Percentiles rank a stretch among this genome's conserved stretches.
Evolutionary conservation across 2,797 vertebrate genomes (phyloP).

Genomic region (Holocentrus rufus): DNA sequence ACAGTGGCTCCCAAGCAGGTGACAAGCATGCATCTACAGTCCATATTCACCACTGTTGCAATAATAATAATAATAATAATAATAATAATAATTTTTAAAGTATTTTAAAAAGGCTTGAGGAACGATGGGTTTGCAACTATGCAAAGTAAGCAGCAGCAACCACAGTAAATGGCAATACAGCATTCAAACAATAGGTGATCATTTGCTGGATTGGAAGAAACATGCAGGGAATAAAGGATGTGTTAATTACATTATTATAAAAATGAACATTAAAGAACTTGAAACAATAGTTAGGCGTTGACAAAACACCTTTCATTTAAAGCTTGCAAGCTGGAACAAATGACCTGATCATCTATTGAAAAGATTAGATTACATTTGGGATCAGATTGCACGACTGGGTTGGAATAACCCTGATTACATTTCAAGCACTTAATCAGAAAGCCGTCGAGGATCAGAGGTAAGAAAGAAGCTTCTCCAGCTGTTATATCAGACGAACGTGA

Average conservation of each 20-base stretch:
- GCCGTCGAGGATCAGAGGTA: neutral
- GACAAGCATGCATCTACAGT: constrained; percentile 50
- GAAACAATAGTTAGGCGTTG: constrained; percentile 20
- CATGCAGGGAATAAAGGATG: neutral
- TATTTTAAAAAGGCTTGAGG: too few species aligned
- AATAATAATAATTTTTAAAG: constrained; percentile 55
- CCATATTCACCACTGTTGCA: constrained; percentile 37
- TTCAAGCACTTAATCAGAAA: constrained; percentile 4
- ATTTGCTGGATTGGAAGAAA: too few species aligned
- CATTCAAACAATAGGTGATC: too few species aligned
- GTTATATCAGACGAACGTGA: neutral
- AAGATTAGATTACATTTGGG: constrained; percentile 26
- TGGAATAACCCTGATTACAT: neutral
- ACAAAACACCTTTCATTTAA: constrained; percentile 5
- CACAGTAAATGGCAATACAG: too few species aligned
- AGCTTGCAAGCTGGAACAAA: neutral
- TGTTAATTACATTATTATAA: neutral
- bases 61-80: too few species aligned
- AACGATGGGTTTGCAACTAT: too few species aligned
- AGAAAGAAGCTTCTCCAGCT: too few species aligned
- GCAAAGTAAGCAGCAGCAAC: too few species aligned
- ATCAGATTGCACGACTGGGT: constrained; percentile 25
- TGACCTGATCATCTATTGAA: neutral
- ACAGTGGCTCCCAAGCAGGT: constrained; percentile 55
- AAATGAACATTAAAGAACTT: constrained; percentile 4